A percentile compares a stretch with the other conserved stretches of the same genome.
phyloP scores from a whole-genome alignment of 2,113 vertebrate genomes.

The Heterotilapia buettikoferi region DNA sequence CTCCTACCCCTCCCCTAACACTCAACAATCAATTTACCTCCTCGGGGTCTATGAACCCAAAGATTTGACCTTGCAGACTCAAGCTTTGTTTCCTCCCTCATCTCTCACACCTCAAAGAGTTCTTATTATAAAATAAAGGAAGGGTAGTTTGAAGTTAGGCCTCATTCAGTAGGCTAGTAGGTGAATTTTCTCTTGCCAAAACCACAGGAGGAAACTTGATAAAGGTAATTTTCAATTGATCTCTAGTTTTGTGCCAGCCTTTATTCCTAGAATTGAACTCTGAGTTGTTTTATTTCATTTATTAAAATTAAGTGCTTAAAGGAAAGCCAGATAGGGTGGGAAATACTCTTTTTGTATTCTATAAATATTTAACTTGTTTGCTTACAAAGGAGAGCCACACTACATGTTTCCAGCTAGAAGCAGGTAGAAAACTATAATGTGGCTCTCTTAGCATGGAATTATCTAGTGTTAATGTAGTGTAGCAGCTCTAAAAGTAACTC shows the following conservation, averaged over 20 bases:
- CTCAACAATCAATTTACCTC: constrained; percentile 70
- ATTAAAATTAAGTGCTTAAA: neutral
- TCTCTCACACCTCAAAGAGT: constrained; percentile 51
- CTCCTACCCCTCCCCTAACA: constrained; percentile 53
- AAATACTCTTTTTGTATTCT: neutral
- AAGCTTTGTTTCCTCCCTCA: constrained; percentile 46
- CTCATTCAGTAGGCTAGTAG: neutral
- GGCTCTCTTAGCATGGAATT: neutral
- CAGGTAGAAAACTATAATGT: neutral
- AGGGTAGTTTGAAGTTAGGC: neutral
- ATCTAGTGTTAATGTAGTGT: neutral
- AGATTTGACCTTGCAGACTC: constrained; percentile 63
- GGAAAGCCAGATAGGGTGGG: neutral
- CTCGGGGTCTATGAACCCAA: constrained; percentile 59
- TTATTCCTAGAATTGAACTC: neutral
- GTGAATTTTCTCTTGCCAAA: neutral
- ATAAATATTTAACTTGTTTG: neutral
- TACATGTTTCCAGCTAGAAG: neutral
- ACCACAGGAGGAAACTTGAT: neutral
- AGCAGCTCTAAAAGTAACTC: neutral
- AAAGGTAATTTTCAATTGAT: neutral
- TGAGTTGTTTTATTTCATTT: neutral
- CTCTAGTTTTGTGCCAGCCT: neutral
- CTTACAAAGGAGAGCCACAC: neutral
- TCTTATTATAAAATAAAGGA: constrained; percentile 39